A percentile compares a stretch with the other conserved stretches of the same genome.
These are phyloP conservation scores for Hirundo rustica DNA, from an alignment of 2,797 vertebrate species.

Conservation along the genomic window DNA sequence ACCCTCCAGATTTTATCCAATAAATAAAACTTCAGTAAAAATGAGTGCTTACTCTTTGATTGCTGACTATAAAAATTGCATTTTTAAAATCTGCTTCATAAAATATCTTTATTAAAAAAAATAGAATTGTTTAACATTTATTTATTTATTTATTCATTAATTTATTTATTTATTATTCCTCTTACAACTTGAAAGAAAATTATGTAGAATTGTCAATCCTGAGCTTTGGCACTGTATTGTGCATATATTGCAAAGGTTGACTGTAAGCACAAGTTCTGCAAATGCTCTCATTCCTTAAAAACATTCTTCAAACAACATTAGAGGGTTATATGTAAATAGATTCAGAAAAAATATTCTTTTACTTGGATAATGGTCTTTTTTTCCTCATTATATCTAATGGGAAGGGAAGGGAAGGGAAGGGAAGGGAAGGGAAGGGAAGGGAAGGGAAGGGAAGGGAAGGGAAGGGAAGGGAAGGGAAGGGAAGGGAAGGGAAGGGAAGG, in stretches of 20 bases:
- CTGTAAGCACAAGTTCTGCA: neutral
- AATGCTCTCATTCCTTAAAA: neutral
- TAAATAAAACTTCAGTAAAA: conserved; percentile 31
- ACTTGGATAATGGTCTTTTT: neutral
- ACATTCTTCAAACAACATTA: neutral
- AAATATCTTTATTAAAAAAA: neutral
- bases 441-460: too few species aligned
- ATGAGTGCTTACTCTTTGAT: neutral
- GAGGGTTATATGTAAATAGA: neutral
- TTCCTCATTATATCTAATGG: neutral
- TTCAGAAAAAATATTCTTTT: neutral
- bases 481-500: neutral
- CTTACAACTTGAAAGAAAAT: neutral
- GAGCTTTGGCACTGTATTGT: neutral
- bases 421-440: too few species aligned
- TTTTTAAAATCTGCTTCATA: neutral
- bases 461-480: too few species aligned
- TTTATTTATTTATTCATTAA: neutral
- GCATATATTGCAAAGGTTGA: neutral
- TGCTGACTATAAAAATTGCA: neutral
- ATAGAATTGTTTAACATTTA: neutral
- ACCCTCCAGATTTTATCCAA: neutral
- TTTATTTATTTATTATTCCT: neutral
- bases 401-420: neutral
- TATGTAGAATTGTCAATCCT: neutral